Base-by-base conservation (phyloP, 2,888 invertebrate genomes). In the Lycocerus yunnanus region DNA sequence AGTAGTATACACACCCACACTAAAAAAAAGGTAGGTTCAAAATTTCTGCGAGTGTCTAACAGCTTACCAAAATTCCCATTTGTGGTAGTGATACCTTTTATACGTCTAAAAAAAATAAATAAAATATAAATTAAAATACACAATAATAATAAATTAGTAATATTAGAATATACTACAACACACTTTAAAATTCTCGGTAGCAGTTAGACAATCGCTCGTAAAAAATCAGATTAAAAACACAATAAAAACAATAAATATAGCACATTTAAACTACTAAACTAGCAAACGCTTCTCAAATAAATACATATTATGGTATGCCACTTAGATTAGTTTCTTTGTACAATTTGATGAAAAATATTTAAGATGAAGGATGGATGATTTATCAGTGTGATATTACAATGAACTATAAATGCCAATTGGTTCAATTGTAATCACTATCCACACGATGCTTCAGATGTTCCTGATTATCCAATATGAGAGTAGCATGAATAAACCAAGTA, bases 381-480 rank as follows among this genome's bases (percentile, higher is more conserved):
- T n/a, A 84, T 85, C 85, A 85, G 85, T 84, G 83, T 84, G 86
- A 84, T 85, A 86, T 85, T 85, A 85, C 86, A 85, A 84, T 82
- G 78, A 75, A 75, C 69, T 68, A 75, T 70, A 69, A 71, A 82
- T 82, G 77, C 85, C 74, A 75, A 76, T 68, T 79, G 13, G 75
- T 89, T 91, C 89, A 91, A 88, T 90, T 88, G 84, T 91, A 91
- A 87, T 91, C 91, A 81, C 87, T 88, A 75, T 91, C 91, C 83
- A 91, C 91, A 86, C 87, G 88, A 81, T 89, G 89, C 88, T 90
- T 91, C 84, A 91, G 88, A 83, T 88, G 90, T 89, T 89, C 88
- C 90, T 88, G 85, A 81, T 78, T 87, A 88, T 89, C 89, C 88
- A 89, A 89, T 89, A 88, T 88, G 88, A 87, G 88, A 87, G 84